Percentiles rank a stretch among this genome's conserved stretches.
Evolutionary conservation across 2,797 vertebrate genomes (phyloP).

Genomic region (Enteromius trimaculatus): DNA sequence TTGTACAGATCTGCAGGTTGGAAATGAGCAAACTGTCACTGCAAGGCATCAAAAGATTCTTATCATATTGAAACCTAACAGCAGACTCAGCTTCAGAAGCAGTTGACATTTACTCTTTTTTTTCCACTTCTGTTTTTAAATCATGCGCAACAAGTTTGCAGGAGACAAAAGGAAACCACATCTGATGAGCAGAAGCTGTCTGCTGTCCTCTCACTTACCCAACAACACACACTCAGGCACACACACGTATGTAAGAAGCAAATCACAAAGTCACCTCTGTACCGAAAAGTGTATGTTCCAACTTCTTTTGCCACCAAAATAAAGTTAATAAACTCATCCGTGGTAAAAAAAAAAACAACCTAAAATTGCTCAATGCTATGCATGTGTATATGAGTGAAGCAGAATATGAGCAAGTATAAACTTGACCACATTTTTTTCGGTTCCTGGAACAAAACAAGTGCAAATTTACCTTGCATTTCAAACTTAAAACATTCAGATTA

Average conservation of each 20-base stretch:
- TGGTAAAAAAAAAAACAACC: neutral
- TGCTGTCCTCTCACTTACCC: constrained; percentile 33
- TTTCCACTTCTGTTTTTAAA: constrained; percentile 53
- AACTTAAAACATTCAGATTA: neutral
- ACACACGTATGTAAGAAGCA: constrained; percentile 10
- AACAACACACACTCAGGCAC: neutral
- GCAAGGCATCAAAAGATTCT: neutral
- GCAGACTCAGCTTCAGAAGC: neutral
- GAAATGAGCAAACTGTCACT: neutral
- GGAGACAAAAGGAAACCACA: constrained; percentile 55
- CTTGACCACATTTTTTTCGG: constrained; percentile 35
- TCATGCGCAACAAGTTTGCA: neutral
- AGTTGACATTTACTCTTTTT: constrained; percentile 14
- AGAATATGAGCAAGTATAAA: constrained; percentile 14
- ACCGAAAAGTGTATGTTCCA: neutral
- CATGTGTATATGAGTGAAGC: neutral
- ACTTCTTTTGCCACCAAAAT: neutral
- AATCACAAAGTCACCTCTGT: neutral
- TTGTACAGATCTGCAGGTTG: neutral
- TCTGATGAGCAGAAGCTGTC: constrained; percentile 38
- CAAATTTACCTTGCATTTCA: neutral
- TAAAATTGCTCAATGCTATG: neutral
- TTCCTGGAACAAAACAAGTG: constrained; percentile 22
- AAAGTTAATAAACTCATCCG: neutral
- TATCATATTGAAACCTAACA: neutral